Evolutionary conservation across 2,888 invertebrate species (phyloP).

Genomic region (Malthinus flaveolus): DNA sequence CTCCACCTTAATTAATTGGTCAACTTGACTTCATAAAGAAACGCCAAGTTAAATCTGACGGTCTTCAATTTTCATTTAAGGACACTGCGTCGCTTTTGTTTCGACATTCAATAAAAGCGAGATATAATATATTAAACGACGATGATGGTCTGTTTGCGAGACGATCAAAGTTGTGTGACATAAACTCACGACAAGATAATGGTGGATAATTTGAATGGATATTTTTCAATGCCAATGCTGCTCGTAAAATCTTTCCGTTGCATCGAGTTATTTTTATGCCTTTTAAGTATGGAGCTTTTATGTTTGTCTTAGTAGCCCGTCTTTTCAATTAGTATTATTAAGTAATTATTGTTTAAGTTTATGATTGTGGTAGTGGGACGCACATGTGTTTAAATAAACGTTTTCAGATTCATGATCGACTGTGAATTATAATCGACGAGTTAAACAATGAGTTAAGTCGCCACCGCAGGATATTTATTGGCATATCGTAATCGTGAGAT

Average conservation of each 20-base stretch:
- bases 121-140: too few species aligned
- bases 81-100: too few species aligned
- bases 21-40: conserved; percentile 15
- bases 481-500: conserved; percentile 16
- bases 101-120: too few species aligned
- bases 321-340: not conserved
- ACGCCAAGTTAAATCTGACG: not conserved
- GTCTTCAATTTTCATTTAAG: too few species aligned
- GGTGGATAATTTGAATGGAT: too few species aligned
- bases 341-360: conserved; percentile 3
- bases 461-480: conserved; percentile 21
- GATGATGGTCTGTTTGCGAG: too few species aligned
- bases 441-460: conserved; percentile 17
- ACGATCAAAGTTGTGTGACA: too few species aligned
- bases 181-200: too few species aligned
- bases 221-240: too few species aligned
- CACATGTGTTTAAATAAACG: conserved; percentile 12
- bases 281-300: not conserved
- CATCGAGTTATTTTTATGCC: too few species aligned
- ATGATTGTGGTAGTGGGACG: conserved; percentile 6
- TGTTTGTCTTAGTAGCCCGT: not conserved
- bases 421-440: conserved; percentile 15
- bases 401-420: conserved; percentile 11
- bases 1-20: conserved; percentile 26
- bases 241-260: too few species aligned